Base-by-base conservation (phyloP, 1,140 invertebrate genomes). In the Aphis gossypii region DNA sequence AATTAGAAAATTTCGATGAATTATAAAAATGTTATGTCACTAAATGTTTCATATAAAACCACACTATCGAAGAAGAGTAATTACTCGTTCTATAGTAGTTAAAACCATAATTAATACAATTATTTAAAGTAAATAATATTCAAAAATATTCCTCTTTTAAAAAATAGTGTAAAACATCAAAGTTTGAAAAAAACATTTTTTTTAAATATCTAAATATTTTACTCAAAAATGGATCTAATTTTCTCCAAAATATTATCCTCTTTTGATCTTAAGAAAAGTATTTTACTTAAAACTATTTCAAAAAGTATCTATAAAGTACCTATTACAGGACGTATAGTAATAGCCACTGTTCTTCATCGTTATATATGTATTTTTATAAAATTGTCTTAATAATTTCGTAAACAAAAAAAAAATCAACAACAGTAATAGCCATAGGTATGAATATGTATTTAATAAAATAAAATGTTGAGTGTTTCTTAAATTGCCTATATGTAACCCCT, bases 1-100 rank as follows among this genome's bases (percentile, higher is more conserved):
- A 95, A 95, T 51, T 14, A 95, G 14, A n/a, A 7, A 30, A 68
- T 60, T 60, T 60, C 56, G 25, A 30, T 60, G 23, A 60, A n/a
- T 60, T 60, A n/a, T 30, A 2, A 14, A 4, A 0, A 30, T 11
- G 11, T 60, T 60, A 60, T 4, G 7, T 14, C 4, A n/a, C 30
- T 68, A 30, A 0, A 68, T 68, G 18, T n/a, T 68, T 68, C 4
- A 11, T 68, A 68, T 68, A 68, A 68, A 68, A 60, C 30, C 25
- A 56, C 9, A 68, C 11, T 68, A 30, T 68, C 30, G 4, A 25
- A 60, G 30, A 14, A 60, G 9, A 68, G 30, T n/a, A 30, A n/a
- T 60, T n/a, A n/a, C 4, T 68, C 4, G 30, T 68, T n/a, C 3
- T 68, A 18, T n/a, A 14, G 14, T 18, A 4, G 60, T 68, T 68